Evolutionary conservation across 2,797 vertebrate genomes (phyloP), one percentile per base, ranked within the genome.

Genomic region (Moxostoma hubbsi): DNA sequence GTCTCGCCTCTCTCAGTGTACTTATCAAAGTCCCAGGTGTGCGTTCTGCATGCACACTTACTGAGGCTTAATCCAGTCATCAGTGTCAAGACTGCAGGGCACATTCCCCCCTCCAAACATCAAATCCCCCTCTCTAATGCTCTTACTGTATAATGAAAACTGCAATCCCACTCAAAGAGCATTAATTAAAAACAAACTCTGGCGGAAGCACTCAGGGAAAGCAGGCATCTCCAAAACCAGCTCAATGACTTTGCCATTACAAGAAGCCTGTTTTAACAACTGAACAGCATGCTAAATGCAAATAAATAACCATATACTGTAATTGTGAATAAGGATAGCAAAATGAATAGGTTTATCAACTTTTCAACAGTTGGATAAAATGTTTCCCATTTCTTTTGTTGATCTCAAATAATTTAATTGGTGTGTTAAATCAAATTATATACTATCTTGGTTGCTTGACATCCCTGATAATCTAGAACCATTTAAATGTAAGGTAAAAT

Each of bases 171-270:
- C 73, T 82, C 77, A 85, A 84, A 80, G 83, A 70, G 53, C 62
- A 82, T 78, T 83, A 84, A 85, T 86, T 84, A 87, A 88, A 83
- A 81, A 66, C 50, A 83, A 80, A 84, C 77, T 85, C 83, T 70
- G 69, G 46, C 45, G 59, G 51, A 74, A 77, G 74, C 55, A 55
- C 46, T 61, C 54, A 65, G 54, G 63, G 65, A 76, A 73, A 77
- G 47, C 73, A 46, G n/a, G 77, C 55, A 55, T 15, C 54, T n/a
- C 9, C 49, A 61, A 45, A 66, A 59, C 2, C 50, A 62, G 77
- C 81, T 81, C 75, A 75, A 46, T 47, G 51, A 73, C 76, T 65
- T 68, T 18, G 15, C 64, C 47, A 61, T 70, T 82, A 79, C 51
- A 55, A 18, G 63, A 54, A 18, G 15, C 47, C 65, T 43, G 36